Percentiles rank a stretch among this genome's conserved stretches.
Conservation (phyloP, 2,797 vertebrate genomes). For the Momotus momota region DNA sequence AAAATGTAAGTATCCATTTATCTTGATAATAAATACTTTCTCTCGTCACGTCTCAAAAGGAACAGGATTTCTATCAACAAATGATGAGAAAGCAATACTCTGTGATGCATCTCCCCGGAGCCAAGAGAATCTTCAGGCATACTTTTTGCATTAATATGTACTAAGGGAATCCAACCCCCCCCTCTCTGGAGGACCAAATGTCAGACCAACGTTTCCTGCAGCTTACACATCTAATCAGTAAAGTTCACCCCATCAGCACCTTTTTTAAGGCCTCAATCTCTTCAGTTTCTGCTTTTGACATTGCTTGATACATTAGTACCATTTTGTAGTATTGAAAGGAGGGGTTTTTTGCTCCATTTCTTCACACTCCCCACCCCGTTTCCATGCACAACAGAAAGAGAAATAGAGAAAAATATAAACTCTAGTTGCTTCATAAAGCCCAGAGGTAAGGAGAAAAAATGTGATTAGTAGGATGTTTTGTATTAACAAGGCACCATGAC, state of each 20-base stretch:
- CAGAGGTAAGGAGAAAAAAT: neutral
- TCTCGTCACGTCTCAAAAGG: conserved; percentile 48
- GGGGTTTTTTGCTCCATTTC: neutral
- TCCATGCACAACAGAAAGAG: neutral
- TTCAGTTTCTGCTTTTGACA: conserved; percentile 22
- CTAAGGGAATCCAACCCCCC: conserved; percentile 62
- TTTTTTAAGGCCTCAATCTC: conserved; percentile 56
- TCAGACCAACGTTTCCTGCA: conserved; percentile 50
- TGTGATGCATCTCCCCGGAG: neutral
- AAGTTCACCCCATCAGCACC: conserved; percentile 64
- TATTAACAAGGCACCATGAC: neutral
- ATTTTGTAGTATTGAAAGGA: neutral
- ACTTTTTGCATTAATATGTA: conserved; percentile 60
- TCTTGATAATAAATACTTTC: conserved; percentile 70
- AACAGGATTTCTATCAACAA: conserved; percentile 70
- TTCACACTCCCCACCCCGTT: neutral
- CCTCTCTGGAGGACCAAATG: conserved; percentile 65
- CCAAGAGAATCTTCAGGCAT: conserved; percentile 38
- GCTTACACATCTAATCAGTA: conserved; percentile 61
- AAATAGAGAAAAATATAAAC: neutral
- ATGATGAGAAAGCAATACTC: conserved; percentile 70
- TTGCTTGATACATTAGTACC: neutral
- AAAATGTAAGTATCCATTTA: conserved; percentile 61
- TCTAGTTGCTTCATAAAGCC: neutral
- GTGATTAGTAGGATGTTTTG: neutral